These are phyloP conservation scores for Frankliniella fusca DNA, from an alignment of 2,888 invertebrate genomes.

Conservation along the genomic window DNA sequence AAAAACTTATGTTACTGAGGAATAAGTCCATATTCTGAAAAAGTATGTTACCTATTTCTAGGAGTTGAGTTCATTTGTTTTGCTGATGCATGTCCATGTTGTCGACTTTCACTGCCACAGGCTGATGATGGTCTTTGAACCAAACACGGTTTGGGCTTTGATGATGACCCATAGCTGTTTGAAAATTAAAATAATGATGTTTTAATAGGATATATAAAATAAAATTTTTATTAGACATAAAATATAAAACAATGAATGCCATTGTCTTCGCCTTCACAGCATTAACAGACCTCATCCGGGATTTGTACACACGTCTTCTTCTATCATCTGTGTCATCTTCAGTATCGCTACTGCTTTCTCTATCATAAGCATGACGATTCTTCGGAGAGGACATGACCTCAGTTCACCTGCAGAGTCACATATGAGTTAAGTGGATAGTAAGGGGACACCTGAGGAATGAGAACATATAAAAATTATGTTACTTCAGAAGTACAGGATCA, in stretches of 20 bases:
- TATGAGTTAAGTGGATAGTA: background rate
- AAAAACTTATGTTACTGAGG: background rate
- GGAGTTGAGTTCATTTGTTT: slow-evolving; percentile 48
- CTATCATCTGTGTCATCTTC: slow-evolving; percentile 75
- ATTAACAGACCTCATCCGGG: slow-evolving; percentile 59
- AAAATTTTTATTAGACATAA: background rate
- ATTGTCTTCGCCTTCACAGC: slow-evolving; percentile 32
- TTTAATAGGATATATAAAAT: slow-evolving; percentile 16
- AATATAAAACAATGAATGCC: slow-evolving; percentile 29
- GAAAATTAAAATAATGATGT: slow-evolving; percentile 45
- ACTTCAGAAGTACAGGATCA: background rate
- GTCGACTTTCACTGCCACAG: slow-evolving; percentile 51
- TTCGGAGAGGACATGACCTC: slow-evolving; percentile 38
- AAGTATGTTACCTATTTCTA: slow-evolving; percentile 49
- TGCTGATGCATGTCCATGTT: slow-evolving; percentile 51
- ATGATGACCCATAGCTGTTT: slow-evolving; percentile 58
- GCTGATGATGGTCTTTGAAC: slow-evolving; percentile 53
- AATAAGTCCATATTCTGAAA: slow-evolving; percentile 7
- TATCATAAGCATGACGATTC: slow-evolving; percentile 44
- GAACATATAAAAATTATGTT: background rate
- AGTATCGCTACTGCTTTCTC: slow-evolving; percentile 78
- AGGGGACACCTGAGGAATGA: background rate
- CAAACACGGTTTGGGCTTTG: slow-evolving; percentile 62
- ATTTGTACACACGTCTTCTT: slow-evolving; percentile 62
- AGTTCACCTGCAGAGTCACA: background rate